Evolutionary conservation across 2,888 invertebrate genomes (phyloP), one percentile per base, ranked within the genome.

Genomic region (Ormyrus thymus): DNA sequence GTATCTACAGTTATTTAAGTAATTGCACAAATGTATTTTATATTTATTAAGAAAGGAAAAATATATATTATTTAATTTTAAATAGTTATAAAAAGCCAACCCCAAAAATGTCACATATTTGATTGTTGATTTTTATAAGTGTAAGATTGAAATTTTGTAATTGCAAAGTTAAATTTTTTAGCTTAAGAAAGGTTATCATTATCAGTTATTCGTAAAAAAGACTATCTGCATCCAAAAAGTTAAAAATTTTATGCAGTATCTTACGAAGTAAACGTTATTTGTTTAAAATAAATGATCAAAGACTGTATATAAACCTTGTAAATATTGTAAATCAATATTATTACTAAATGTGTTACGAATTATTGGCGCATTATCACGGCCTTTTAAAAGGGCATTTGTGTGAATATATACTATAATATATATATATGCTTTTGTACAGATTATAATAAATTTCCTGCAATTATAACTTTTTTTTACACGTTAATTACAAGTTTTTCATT

Each of bases 361-460:
- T 46, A 58, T 48, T 64, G 29, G 29, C 29, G 29, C 29, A 29
- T 29, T 29, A 29, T 29, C 11, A 59, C 10, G 5, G 29, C 61
- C 55, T 55, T 68, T 72, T 8, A 66, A 75, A 71, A 55, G 43
- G 72, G 43, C 29, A 56, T 66, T 65, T 68, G 61, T 68, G 65
- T 66, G 71, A 76, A 62, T 58, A 76, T 62, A 72, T 58, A 29
- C 29, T 2, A 29, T 53, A 66, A 78, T 70, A 5, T 66, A 68
- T 76, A 62, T 61, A 66, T 65, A n/a, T n/a, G 76, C 80, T 76
- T 29, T 69, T 76, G 80, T 76, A 80, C 80, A 76, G 70, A n/a
- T 65, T 56, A 55, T n/a, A 69, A 68, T 55, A 50, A 61, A 71
- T 61, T 51, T 68, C 50, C 73, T 79, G 70, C 59, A 61, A 59